phyloP scores from a whole-genome alignment of 2,113 vertebrate genomes.

The Phylloscopus trochilus region DNA sequence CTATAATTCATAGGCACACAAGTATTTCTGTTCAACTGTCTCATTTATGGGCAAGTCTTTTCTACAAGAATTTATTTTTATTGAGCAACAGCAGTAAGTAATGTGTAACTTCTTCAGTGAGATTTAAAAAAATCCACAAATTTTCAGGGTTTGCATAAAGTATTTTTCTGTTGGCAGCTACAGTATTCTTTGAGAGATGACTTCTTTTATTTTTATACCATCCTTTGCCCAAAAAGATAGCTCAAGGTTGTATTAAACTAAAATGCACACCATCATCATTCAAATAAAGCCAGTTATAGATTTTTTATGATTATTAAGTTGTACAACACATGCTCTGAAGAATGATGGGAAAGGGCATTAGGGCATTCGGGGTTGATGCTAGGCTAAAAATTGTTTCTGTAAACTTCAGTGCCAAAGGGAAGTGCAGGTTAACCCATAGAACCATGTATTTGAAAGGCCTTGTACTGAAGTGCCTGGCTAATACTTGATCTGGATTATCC shows the following conservation, averaged over 20 bases:
- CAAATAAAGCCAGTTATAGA: neutral
- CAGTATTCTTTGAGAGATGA: neutral
- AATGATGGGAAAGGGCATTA: neutral
- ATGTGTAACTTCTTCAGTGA: neutral
- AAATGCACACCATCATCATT: neutral
- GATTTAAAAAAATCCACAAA: neutral
- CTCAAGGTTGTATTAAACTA: neutral
- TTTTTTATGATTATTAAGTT: neutral
- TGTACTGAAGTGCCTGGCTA: neutral
- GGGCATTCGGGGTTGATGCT: neutral
- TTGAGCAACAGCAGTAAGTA: conserved; percentile 23
- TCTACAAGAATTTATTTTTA: conserved; percentile 6
- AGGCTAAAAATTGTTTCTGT: neutral
- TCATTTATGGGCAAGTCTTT: neutral
- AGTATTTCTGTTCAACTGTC: conserved; percentile 2
- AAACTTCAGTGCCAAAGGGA: neutral
- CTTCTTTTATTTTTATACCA: neutral
- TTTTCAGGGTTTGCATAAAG: neutral
- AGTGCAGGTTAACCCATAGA: neutral
- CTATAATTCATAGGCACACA: conserved; percentile 28
- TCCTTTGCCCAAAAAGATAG: neutral
- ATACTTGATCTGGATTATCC: neutral
- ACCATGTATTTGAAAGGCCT: neutral
- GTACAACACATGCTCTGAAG: neutral
- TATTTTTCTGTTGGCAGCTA: neutral